Conservation (phyloP, 2,113 vertebrate species). For the Diadophis punctatus region DNA sequence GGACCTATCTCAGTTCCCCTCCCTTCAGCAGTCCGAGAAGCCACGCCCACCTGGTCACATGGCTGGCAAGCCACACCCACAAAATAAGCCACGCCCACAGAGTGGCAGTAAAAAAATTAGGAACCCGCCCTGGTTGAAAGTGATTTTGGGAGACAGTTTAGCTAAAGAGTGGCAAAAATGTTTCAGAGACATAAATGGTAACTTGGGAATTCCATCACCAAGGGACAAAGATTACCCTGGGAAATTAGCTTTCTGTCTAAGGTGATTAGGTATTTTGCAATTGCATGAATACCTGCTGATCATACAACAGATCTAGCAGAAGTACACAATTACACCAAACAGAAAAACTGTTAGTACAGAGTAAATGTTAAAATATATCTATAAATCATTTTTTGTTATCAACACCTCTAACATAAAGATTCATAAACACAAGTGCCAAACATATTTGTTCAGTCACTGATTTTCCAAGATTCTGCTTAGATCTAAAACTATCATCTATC, state of each 20-base stretch:
- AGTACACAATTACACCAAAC: background rate
- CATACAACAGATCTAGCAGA: background rate
- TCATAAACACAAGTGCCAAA: background rate
- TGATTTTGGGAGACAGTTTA: background rate
- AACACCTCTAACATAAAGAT: background rate
- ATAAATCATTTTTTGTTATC: background rate
- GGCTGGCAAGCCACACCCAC: no score
- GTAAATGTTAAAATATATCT: background rate
- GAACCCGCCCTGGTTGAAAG: no score
- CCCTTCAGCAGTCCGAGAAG: no score
- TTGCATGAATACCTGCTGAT: background rate
- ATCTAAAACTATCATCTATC: background rate
- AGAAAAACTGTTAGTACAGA: background rate
- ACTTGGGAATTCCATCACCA: background rate
- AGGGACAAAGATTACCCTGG: background rate
- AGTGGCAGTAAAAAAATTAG: no score
- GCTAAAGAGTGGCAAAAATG: background rate
- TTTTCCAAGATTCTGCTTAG: background rate
- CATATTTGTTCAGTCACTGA: background rate
- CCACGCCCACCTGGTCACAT: no score
- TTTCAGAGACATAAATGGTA: background rate
- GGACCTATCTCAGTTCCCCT: no score
- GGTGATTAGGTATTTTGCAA: background rate
- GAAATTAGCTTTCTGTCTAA: background rate
- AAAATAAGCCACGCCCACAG: no score